Evolutionary conservation across 2,888 invertebrate species (phyloP).

Genomic region (Nasonia oneida): DNA sequence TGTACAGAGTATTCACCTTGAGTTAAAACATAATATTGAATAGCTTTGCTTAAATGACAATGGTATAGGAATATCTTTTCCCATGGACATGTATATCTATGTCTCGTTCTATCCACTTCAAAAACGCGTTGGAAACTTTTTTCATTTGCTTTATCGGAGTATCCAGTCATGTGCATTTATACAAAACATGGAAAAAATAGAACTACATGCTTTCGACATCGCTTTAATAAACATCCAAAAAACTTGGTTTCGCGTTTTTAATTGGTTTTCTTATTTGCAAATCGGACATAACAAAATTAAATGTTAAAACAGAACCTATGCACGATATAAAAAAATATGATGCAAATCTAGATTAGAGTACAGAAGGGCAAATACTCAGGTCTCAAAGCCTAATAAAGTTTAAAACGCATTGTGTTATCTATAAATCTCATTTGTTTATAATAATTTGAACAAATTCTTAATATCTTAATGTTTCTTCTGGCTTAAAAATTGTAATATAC

Average conservation of each 20-base stretch:
- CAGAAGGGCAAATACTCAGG: constrained; percentile 4
- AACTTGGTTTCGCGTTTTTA: not conserved
- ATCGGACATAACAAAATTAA: not conserved
- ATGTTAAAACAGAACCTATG: constrained; percentile 19
- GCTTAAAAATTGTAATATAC: constrained; percentile 36
- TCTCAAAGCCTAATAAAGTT: constrained; percentile 1
- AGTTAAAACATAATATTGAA: constrained; percentile 3
- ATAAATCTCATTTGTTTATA: not conserved
- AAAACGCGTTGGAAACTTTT: constrained; percentile 9
- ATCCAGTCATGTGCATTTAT: constrained; percentile 7
- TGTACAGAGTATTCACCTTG: constrained; percentile 36
- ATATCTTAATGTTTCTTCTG: constrained; percentile 44
- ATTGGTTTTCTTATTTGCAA: not conserved
- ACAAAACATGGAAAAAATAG: not conserved
- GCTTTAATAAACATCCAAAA: not conserved
- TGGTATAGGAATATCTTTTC: not conserved
- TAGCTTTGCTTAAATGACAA: constrained; percentile 26
- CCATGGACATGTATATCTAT: constrained; percentile 17
- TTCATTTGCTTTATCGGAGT: constrained; percentile 24
- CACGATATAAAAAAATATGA: not conserved
- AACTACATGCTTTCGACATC: not conserved
- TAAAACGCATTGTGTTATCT: not conserved
- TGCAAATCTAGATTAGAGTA: not conserved
- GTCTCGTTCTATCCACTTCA: constrained; percentile 41
- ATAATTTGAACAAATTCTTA: constrained; percentile 24